Base-by-base conservation (phyloP, 92 coral and sea anemone species). In the Porites rus region DNA sequence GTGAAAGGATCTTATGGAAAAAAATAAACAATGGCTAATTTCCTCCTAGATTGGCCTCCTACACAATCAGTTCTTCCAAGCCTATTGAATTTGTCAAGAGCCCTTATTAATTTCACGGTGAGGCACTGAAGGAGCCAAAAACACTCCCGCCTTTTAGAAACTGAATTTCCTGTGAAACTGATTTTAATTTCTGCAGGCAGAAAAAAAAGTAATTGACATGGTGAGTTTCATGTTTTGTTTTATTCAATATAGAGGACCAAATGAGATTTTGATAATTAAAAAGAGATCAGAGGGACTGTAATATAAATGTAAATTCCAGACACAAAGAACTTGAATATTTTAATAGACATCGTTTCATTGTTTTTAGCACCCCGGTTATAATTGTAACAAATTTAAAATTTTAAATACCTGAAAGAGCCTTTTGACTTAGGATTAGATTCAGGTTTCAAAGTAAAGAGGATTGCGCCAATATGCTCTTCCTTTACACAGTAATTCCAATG, bases 401-500 rank as follows among this genome's bases (percentile, higher is more conserved):
- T 38, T 38, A 38, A 38, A 38, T 83, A 97, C 99, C 99, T 90
- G 20, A 93, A 87, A 72, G 79, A 92, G 58, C 92, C 95, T 72
- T 82, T 91, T n/a, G 98, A 92, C 72, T 90, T 96, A 1, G 93
- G 95, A 73, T 80, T 83, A 13, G 76, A 88, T 91, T 95, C 99
- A 65, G 91, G 94, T 82, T 95, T 97, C 10, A 97, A 56, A 46
- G 96, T 93, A 80, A 97, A 62, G 12, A 97, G 82, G 11, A 97
- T 90, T 1, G 93, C 93, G 2, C 98, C 99, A 54, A 97, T 86
- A 46, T 95, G 90, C 0, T 81, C 93, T 72, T 97, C 99, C 54
- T 82, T 90, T 22, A 83, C 91, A 70, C 81, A 95, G 73, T 88
- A 97, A 69, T 92, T 97, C 98, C 99, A 97, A 72, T 97, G 99